Conservation (phyloP, 2,113 vertebrate genomes). For the Mixornis gularis region DNA sequence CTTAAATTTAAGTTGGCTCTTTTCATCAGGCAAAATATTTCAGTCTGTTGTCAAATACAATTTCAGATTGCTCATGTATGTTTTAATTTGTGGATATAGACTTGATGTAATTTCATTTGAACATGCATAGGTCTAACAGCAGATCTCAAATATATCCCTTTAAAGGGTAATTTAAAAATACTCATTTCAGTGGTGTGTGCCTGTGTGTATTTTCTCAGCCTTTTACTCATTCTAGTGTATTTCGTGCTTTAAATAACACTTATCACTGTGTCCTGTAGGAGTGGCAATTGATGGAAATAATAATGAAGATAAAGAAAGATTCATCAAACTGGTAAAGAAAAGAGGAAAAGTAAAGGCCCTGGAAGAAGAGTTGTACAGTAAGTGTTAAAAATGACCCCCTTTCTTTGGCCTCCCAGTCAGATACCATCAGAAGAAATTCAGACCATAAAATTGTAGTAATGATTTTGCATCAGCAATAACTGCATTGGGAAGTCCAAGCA, state of each 20-base stretch:
- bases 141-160: not conserved
- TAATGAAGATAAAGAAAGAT: slow-evolving; percentile 74
- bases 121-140: not conserved
- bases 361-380: slow-evolving; percentile 90
- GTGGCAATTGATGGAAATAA: slow-evolving; percentile 88
- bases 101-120: not conserved
- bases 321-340: slow-evolving; percentile 88
- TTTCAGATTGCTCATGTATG: not conserved
- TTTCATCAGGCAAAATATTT: not conserved
- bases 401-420: not conserved
- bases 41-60: not conserved
- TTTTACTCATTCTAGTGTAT: not conserved
- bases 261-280: slow-evolving; percentile 65
- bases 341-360: slow-evolving; percentile 92
- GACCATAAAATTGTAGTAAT: not conserved
- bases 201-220: not conserved
- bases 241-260: not conserved
- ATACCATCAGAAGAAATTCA: not conserved
- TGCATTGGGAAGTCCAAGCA: not conserved
- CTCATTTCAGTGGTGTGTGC: not conserved
- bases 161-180: not conserved
- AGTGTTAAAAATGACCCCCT: slow-evolving; percentile 57
- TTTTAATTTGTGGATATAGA: not conserved
- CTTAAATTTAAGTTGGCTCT: not conserved
- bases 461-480: not conserved